Base-by-base conservation (phyloP, 2,888 invertebrate species). In the Leptodirus hochenwartii region DNA sequence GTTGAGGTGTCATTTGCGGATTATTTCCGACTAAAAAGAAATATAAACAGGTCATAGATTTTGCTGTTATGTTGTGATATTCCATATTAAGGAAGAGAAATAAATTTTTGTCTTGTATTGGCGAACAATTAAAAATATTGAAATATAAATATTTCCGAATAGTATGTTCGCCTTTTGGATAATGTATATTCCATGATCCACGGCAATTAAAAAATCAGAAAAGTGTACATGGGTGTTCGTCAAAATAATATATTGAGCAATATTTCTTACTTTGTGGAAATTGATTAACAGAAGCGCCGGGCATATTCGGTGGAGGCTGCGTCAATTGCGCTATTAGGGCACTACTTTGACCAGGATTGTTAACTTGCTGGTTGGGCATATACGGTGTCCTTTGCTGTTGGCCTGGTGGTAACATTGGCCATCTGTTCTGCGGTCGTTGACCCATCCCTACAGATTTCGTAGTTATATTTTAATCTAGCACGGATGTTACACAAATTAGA, bases 351-450 rank as follows among this genome's bases (percentile, higher is more conserved):
- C 29, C 12, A 30, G 31, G 1, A 53, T 48, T 12, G 55, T 53
- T 37, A 48, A 52, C 9, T 22, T 54, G 41, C 47, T 52, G 29
- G 30, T 41, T 37, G 2, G 56, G 51, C 38, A 45, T 41, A 13
- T 36, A 39, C 4, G 44, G 44, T 17, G 57, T 56, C 10, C 58
- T 60, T 17, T 61, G 63, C 38, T 63, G 61, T n/a, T n/a, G n/a
- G n/a, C n/a, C n/a, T 1, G 65, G 66, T 1, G 73, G 73, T 35
- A 69, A 65, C 41, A 70, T 67, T 1, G 69, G 55, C 44, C 71
- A 69, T 6, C 74, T 66, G 34, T 69, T 62, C 1, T 69, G 53
- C 5, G 69, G 69, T 43, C 68, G 45, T 53, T 56, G 53, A 12
- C 34, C 34, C 29, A 37, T 34, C 14, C 34, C 35, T 31, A 27